Percentiles rank a stretch among this genome's conserved stretches.
Evolutionary conservation across 2,113 vertebrate genomes (phyloP).

Genomic region (Heterocephalus glaber): DNA sequence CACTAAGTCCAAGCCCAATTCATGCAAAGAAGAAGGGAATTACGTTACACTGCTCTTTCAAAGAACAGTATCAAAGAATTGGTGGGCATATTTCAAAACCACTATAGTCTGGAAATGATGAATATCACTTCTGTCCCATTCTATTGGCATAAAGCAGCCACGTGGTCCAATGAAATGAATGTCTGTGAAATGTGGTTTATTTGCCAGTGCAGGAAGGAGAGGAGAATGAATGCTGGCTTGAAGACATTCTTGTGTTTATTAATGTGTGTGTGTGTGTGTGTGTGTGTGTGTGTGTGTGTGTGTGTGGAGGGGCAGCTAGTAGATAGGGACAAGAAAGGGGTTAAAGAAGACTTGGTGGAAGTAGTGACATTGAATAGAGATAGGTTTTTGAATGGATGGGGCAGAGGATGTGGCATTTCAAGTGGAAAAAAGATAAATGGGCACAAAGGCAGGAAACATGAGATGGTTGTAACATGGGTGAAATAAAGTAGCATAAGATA

Average conservation of each 20-base stretch:
- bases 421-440: not conserved
- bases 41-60: not conserved
- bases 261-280: no score
- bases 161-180: not conserved
- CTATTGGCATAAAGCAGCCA: not conserved
- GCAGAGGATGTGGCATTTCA: not conserved
- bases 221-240: not conserved
- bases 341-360: not conserved
- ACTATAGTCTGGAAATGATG: not conserved
- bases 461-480: not conserved
- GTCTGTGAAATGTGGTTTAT: not conserved
- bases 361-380: not conserved
- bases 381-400: not conserved
- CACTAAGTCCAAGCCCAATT: not conserved
- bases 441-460: not conserved
- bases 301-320: not conserved
- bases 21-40: not conserved
- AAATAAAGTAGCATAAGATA: not conserved
- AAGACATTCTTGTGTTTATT: not conserved
- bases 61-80: constrained; percentile 36
- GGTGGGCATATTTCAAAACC: not conserved
- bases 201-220: not conserved
- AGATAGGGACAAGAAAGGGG: not conserved
- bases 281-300: no score
- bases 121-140: not conserved